phyloP scores from a whole-genome alignment of 2,888 invertebrate genomes.

The Scelioninae gen. 2 region DNA sequence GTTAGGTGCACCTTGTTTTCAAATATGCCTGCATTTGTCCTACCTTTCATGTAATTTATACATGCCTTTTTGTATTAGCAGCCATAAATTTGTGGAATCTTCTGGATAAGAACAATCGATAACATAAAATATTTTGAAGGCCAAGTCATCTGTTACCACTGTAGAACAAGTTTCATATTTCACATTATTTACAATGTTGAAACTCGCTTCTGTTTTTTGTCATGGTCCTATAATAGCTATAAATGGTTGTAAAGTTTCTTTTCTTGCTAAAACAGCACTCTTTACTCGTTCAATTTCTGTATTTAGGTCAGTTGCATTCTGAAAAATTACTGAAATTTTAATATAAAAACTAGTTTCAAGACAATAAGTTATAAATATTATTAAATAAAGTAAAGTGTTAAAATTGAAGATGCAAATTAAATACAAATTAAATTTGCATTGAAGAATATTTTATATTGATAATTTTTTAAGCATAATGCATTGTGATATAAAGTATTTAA shows the following conservation, averaged over 20 bases:
- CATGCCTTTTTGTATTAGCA: slow-evolving; percentile 17
- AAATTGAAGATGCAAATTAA: too few species aligned
- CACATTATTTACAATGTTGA: slow-evolving; percentile 10
- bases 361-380: too few species aligned
- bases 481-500: too few species aligned
- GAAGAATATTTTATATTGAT: too few species aligned
- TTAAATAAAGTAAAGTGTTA: too few species aligned
- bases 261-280: not conserved
- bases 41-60: slow-evolving; percentile 1
- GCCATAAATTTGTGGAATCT: slow-evolving; percentile 19
- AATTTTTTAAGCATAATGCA: too few species aligned
- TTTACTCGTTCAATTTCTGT: too few species aligned
- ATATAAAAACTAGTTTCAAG: too few species aligned
- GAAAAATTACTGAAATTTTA: too few species aligned
- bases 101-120: slow-evolving; percentile 29
- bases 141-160: slow-evolving; percentile 24
- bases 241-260: slow-evolving; percentile 29
- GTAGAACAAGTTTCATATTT: slow-evolving; percentile 19
- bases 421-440: too few species aligned
- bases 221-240: slow-evolving; percentile 5
- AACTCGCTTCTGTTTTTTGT: slow-evolving; percentile 1
- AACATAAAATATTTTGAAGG: slow-evolving; percentile 37
- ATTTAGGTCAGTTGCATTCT: too few species aligned
- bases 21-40: slow-evolving; percentile 28
- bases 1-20: too few species aligned